phyloP scores from a whole-genome alignment of 2,888 invertebrate species.

The Elmis aenea region DNA sequence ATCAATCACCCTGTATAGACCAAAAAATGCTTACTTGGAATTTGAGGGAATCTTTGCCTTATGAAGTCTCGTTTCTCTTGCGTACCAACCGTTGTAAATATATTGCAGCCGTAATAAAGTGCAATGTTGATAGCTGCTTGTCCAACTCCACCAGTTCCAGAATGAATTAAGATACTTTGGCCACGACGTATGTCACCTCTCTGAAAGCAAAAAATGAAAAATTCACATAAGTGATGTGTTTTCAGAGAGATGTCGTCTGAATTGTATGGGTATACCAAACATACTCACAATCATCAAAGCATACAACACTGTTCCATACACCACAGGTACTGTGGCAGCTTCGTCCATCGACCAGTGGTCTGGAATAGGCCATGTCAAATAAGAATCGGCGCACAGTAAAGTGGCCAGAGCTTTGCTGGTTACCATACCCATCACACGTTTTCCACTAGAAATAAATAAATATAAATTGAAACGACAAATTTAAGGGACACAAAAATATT shows the following conservation, averaged over 20 bases:
- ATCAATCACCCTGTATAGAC: too few relatives aligned
- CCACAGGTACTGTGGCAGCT: constrained; percentile 72
- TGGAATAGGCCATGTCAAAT: constrained; percentile 61
- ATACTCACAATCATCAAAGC: too few relatives aligned
- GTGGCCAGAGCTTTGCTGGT: constrained; percentile 56
- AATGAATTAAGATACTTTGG: constrained; percentile 52
- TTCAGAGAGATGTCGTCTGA: too few relatives aligned
- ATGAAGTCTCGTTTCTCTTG: constrained; percentile 60
- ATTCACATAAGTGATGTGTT: too few relatives aligned
- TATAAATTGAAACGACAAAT: too few relatives aligned
- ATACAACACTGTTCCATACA: constrained; percentile 55
- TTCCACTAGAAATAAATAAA: constrained; percentile 45
- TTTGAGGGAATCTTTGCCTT: constrained; percentile 48
- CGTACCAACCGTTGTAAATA: constrained; percentile 68
- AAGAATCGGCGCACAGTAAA: constrained; percentile 53
- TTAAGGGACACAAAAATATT: too few relatives aligned
- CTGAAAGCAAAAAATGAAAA: neutral
- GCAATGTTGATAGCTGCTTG: constrained; percentile 74
- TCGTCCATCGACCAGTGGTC: constrained; percentile 68
- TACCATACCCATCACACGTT: constrained; percentile 63
- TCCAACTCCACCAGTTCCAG: constrained; percentile 68
- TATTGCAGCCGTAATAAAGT: constrained; percentile 58
- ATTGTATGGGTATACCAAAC: too few relatives aligned
- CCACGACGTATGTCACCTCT: constrained; percentile 25
- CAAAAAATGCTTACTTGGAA: constrained; percentile 30